Conservation (phyloP, 1,140 invertebrate species). For the Teleogryllus occipitalis region DNA sequence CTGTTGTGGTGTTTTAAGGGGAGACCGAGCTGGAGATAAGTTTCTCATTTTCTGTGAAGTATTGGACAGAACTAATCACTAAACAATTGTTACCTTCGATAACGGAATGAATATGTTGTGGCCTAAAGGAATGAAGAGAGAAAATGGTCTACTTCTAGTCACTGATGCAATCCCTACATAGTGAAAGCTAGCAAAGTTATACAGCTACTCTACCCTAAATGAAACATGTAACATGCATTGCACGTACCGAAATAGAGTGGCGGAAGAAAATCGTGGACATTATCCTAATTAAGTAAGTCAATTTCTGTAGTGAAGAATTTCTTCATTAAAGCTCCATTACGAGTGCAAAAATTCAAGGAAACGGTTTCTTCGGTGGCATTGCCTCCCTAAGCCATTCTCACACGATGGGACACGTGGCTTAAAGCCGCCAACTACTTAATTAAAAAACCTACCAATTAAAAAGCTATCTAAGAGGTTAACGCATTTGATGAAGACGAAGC, state of each 20-base stretch:
- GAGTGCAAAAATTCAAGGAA: background rate
- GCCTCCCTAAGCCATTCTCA: background rate
- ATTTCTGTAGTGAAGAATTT: slow-evolving; percentile 28
- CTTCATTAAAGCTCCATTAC: slow-evolving; percentile 20
- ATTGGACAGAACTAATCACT: background rate
- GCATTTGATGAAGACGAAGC: background rate
- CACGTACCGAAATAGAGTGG: background rate
- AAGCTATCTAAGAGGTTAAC: background rate
- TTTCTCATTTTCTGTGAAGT: background rate
- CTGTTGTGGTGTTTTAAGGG: too few relatives aligned
- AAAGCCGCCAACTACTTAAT: slow-evolving; percentile 26
- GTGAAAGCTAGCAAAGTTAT: slow-evolving; percentile 27
- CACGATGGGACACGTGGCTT: background rate
- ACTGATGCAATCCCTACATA: slow-evolving; percentile 30
- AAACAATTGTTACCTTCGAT: background rate
- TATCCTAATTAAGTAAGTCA: slow-evolving; percentile 25
- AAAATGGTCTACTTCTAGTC: slow-evolving; percentile 28
- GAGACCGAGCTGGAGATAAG: background rate
- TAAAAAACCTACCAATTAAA: background rate
- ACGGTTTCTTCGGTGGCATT: background rate
- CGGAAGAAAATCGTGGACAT: background rate
- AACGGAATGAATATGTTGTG: slow-evolving; percentile 8
- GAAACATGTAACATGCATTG: slow-evolving; percentile 20
- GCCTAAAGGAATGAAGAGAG: slow-evolving; percentile 15
- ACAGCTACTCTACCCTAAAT: slow-evolving; percentile 21